Evolutionary conservation across 2,797 vertebrate genomes (phyloP).

Genomic region (Acanthurus lineatus): DNA sequence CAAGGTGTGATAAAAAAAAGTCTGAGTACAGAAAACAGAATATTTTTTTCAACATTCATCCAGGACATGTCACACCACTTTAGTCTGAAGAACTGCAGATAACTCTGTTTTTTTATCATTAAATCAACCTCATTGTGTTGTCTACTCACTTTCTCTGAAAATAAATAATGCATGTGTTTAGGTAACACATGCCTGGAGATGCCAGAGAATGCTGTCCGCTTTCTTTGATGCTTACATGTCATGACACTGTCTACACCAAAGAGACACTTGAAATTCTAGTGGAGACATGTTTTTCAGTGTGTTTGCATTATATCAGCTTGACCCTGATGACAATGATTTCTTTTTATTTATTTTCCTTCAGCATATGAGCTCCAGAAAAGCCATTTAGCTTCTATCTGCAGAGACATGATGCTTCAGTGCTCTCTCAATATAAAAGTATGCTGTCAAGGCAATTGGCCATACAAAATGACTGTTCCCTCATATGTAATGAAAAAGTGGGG

Average conservation of each 20-base stretch:
- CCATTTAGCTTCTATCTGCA: background rate
- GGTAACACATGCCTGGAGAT: constrained; percentile 21
- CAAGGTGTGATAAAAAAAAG: no score
- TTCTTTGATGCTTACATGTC: constrained; percentile 22
- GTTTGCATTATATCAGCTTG: background rate
- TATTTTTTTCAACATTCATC: no score
- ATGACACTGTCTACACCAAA: constrained; percentile 11
- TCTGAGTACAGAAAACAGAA: no score
- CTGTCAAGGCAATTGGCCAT: constrained; percentile 2
- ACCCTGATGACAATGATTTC: background rate
- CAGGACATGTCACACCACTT: no score
- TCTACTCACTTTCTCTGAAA: constrained; percentile 12
- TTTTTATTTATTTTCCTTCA: background rate
- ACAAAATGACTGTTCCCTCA: background rate
- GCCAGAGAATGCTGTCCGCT: constrained; percentile 11
- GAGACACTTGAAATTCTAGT: constrained; percentile 10
- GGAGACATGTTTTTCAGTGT: background rate
- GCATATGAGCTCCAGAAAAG: constrained; percentile 5
- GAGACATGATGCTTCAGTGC: background rate
- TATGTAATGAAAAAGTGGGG: constrained; percentile 1
- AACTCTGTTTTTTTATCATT: background rate
- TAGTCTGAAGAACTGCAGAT: no score
- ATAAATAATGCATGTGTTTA: constrained; percentile 47
- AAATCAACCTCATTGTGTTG: background rate
- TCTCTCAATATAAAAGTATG: background rate